These are phyloP conservation scores for Antheraea mylitta DNA, from an alignment of 1,140 invertebrate species.

Conservation along the genomic window DNA sequence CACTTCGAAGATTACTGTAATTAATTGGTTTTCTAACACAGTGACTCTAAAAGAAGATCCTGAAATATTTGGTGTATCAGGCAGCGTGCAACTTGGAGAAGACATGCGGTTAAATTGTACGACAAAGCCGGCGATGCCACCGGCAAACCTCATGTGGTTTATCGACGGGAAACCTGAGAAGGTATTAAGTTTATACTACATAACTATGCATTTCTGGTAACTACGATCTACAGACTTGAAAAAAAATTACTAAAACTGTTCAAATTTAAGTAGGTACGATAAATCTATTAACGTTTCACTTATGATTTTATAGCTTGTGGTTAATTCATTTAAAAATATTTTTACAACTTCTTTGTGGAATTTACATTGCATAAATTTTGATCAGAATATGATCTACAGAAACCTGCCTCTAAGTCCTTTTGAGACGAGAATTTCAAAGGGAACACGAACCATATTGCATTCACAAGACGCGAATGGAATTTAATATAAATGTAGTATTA, in stretches of 20 bases:
- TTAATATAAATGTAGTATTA: conserved; percentile 1
- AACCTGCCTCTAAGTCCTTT: background rate
- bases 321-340: too few species aligned
- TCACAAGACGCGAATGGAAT: conserved; percentile 3
- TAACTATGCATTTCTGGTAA: background rate
- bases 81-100: conserved; percentile 55
- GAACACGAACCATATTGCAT: background rate
- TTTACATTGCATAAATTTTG: background rate
- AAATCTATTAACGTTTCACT: too few species aligned
- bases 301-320: too few species aligned
- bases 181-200: conserved; percentile 34
- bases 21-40: conserved; percentile 20
- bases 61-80: conserved; percentile 44
- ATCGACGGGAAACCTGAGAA: conserved; percentile 58
- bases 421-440: conserved; percentile 1
- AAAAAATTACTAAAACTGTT: too few species aligned
- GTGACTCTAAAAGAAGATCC: conserved; percentile 60
- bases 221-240: background rate
- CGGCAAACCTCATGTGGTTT: conserved; percentile 63
- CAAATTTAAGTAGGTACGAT: too few species aligned
- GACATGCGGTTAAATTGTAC: conserved; percentile 62
- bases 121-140: conserved; percentile 54
- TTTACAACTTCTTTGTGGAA: background rate
- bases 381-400: background rate
- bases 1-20: background rate